Evolutionary conservation across 2,113 vertebrate genomes (phyloP).

Genomic region (Leuciscus idus): DNA sequence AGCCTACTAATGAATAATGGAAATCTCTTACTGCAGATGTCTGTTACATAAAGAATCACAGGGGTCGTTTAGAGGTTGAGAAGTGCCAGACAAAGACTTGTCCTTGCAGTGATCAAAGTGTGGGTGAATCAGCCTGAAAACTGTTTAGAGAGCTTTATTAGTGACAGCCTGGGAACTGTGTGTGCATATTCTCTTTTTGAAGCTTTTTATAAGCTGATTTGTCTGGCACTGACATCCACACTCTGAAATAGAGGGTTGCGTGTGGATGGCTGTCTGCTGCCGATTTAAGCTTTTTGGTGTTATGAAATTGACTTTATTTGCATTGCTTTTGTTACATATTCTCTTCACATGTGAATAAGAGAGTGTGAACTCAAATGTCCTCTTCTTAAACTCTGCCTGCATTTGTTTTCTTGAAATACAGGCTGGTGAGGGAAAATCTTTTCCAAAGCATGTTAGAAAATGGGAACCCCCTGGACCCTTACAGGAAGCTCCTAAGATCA

Average conservation of each 20-base stretch:
- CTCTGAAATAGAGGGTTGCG: background rate
- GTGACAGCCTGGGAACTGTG: conserved; percentile 4
- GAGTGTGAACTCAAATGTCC: background rate
- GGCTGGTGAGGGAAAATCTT: background rate
- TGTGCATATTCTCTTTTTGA: background rate
- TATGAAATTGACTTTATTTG: background rate
- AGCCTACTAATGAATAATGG: conserved; percentile 64
- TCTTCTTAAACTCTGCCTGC: background rate
- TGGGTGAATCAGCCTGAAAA: conserved; percentile 8
- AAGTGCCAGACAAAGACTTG: conserved; percentile 10
- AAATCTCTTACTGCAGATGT: conserved; percentile 49
- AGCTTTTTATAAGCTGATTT: conserved; percentile 28
- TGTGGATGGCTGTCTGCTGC: background rate
- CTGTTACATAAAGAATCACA: conserved; percentile 38
- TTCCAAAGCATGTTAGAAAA: conserved; percentile 35
- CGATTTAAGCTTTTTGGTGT: background rate
- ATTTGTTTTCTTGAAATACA: conserved; percentile 12
- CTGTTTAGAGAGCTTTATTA: conserved; percentile 9
- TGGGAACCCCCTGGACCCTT: conserved; percentile 58
- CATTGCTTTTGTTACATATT: background rate
- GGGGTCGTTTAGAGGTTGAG: conserved; percentile 52
- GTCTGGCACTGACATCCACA: conserved; percentile 7
- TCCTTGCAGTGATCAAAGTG: background rate
- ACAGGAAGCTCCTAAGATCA: conserved; percentile 5
- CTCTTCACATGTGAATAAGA: background rate